Evolutionary conservation across 2,797 vertebrate species (phyloP).

Genomic region (Brachymystax lenok): DNA sequence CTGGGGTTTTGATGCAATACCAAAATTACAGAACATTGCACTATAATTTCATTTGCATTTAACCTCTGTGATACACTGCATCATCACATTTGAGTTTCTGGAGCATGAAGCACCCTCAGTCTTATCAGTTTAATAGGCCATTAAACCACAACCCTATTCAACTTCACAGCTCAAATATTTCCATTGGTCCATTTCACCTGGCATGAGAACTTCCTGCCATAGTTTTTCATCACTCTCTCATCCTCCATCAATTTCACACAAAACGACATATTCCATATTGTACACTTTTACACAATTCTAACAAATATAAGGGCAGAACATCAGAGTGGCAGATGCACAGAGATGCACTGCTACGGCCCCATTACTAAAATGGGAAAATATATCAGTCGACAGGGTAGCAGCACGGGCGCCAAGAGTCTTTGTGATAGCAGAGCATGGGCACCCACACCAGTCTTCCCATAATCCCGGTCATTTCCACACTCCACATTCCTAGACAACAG

Average conservation of each 20-base stretch:
- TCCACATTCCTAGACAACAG: slow-evolving; percentile 85
- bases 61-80: slow-evolving; percentile 37
- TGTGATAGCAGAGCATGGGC: slow-evolving; percentile 78
- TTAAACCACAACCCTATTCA: slow-evolving; percentile 76
- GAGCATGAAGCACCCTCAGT: slow-evolving; percentile 59
- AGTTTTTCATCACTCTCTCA: slow-evolving; percentile 59
- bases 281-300: slow-evolving; percentile 64
- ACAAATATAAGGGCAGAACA: slow-evolving; percentile 69
- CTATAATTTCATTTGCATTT: slow-evolving; percentile 47
- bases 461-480: slow-evolving; percentile 84
- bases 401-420: slow-evolving; percentile 74
- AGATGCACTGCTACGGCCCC: slow-evolving; percentile 67
- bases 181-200: slow-evolving; percentile 71
- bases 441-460: slow-evolving; percentile 80
- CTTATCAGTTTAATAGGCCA: slow-evolving; percentile 74
- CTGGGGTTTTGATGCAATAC: slow-evolving; percentile 13
- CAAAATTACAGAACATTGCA: slow-evolving; percentile 45
- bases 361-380: slow-evolving; percentile 71
- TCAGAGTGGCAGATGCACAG: slow-evolving; percentile 51
- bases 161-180: slow-evolving; percentile 72
- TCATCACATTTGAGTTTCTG: slow-evolving; percentile 64
- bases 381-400: slow-evolving; percentile 73
- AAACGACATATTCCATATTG: slow-evolving; percentile 45
- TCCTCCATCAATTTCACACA: slow-evolving; percentile 54
- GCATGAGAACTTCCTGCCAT: slow-evolving; percentile 60